Evolutionary conservation across 2,113 vertebrate species (phyloP), one percentile per base, ranked within the genome.

Genomic region (Corythornis cristatus): DNA sequence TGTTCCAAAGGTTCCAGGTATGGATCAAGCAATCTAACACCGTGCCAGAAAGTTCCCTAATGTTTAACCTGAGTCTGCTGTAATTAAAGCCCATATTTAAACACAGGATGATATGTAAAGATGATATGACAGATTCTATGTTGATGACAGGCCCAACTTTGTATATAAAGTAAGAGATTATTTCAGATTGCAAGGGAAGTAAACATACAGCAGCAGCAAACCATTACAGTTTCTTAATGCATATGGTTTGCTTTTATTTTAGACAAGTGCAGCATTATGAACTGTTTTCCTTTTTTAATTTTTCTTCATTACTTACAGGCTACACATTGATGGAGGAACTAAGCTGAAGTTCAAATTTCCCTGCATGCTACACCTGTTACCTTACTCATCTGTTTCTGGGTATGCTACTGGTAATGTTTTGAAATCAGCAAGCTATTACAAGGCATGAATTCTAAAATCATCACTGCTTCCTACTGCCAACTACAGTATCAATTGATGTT

Each of bases 1-100:
- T 71, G 61, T 93, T 92, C 83, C 33, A 88, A 84, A 84, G 65
- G 57, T 64, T 86, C 33, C 51, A 86, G 72, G 25, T 29, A 91
- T 35, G 35, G 66, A 83, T 83, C 37, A 45, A 46, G 67, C 35
- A 83, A 40, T 53, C 51, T 17, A 83, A 22, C 26, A 13, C 19
- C 57, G 6, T 12, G 20, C 50, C 42, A 90, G n/a, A 68, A 80
- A 61, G 57, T 17, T 75, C 75, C 62, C 70, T 93, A 72, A 93
- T 93, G 42, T 75, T 94, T 95, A 95, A 92, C 68, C 25, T 29
- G 12, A 56, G 33, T 67, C 40, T 68, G n/a, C 6, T 45, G n/a
- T 48, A 78, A 56, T 71, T 89, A 51, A 84, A 78, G n/a, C 12
- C 29, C 26, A 28, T 22, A 33, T 10, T 67, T 51, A 88, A 70